A percentile compares a stretch with the other conserved stretches of the same genome.
phyloP scores from a whole-genome alignment of 2,888 invertebrate genomes.

The Caenorhabditis drosophilae region DNA sequence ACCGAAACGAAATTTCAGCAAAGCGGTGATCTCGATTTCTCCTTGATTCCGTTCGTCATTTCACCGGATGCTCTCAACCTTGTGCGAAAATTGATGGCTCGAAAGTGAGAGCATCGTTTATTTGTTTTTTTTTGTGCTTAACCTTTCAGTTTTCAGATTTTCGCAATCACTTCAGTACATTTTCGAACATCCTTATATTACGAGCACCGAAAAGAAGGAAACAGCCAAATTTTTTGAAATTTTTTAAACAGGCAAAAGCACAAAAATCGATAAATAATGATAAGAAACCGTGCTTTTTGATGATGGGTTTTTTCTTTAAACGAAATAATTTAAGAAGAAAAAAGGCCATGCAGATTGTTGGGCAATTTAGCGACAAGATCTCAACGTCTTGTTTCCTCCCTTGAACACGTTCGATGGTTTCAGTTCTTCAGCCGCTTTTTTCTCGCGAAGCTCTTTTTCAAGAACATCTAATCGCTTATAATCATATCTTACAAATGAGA shows the following conservation, averaged over 20 bases:
- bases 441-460: constrained; percentile 54
- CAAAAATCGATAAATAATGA: too few species aligned
- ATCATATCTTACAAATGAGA: constrained; percentile 63
- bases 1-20: background rate
- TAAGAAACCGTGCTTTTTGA: too few species aligned
- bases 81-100: constrained; percentile 29
- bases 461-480: constrained; percentile 60
- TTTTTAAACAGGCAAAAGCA: too few species aligned
- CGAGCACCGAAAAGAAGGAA: constrained; percentile 6
- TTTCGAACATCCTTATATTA: constrained; percentile 14
- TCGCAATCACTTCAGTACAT: constrained; percentile 1
- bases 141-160: background rate
- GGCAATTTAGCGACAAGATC: constrained; percentile 11
- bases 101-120: constrained; percentile 1
- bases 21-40: background rate
- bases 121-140: background rate
- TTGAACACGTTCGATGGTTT: constrained; percentile 31
- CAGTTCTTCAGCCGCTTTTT: constrained; percentile 10
- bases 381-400: constrained; percentile 38
- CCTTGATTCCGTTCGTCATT: background rate
- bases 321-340: too few species aligned
- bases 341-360: too few species aligned
- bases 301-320: too few species aligned
- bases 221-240: constrained; percentile 19
- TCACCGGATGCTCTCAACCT: constrained; percentile 6